Base-by-base conservation (phyloP, 2,888 invertebrate species). In the Perizoma affinitatum region DNA sequence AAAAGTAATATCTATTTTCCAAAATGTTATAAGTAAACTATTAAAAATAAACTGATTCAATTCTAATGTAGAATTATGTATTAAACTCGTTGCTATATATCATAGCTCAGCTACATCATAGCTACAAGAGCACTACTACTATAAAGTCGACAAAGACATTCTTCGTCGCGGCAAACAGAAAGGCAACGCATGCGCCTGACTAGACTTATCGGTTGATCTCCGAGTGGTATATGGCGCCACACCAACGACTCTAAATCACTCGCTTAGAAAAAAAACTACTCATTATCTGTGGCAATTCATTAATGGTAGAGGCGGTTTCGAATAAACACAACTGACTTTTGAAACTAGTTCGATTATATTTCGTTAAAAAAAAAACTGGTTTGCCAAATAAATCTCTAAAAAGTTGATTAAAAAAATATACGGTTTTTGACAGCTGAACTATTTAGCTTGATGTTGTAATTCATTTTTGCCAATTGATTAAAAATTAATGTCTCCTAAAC, bases 141-240 rank as follows among this genome's bases (percentile, higher is more conserved):
- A 58, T 59, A 63, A 45, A 58, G 65, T 67, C 68, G 55, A 65
- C 68, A 71, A 71, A 74, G 70, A 58, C 59, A 67, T 62, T 60
- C 63, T 54, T 61, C 49, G 57, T 44, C 44, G 68, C 64, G 65
- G 61, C 55, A 55, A 66, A 48, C 68, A 62, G 67, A 76, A 71
- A 66, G 63, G 64, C 72, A 68, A 77, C 77, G 76, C 76, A 78
- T 74, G 77, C 71, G 73, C 58, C 59, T 22, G 38, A 5, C 38
- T 60, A 62, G 73, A 58, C 58, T 74, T 82, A 83, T 84, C 82
- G 66, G 61, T 63, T 57, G 70, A 84, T 83, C 83, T 72, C 61
- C 45, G 60, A 72, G 76, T 64, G 65, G 63, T 57, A 79, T 79
- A 82, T 83, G 83, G 85, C 86, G 87, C 84, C 85, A 75, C 61